Evolutionary conservation across 1,140 invertebrate species (phyloP).

Genomic region (Panagrolaimus sp.): DNA sequence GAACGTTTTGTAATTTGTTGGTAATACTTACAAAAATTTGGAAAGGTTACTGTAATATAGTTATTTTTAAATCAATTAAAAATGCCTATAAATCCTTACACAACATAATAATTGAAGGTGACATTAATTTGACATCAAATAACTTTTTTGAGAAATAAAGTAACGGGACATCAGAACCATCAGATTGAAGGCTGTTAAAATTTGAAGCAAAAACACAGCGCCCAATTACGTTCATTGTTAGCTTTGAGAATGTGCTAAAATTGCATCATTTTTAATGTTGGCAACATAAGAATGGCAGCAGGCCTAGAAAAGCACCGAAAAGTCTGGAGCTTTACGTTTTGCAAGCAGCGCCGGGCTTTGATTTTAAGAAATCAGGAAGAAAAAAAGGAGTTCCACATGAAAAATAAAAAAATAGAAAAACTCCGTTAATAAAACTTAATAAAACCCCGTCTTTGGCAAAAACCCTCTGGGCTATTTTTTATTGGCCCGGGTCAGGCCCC

Average conservation of each 20-base stretch:
- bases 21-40: background rate
- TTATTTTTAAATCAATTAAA: background rate
- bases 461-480: no score
- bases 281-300: no score
- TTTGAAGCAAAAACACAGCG: slow-evolving; percentile 27
- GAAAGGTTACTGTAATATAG: slow-evolving; percentile 9
- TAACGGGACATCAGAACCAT: background rate
- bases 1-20: slow-evolving; percentile 17
- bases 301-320: no score
- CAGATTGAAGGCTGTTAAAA: slow-evolving; percentile 22
- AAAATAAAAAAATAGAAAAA: no score
- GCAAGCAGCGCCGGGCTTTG: no score
- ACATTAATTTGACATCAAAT: background rate
- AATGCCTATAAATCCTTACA: background rate
- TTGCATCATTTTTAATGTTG: no score
- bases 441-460: no score
- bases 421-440: no score
- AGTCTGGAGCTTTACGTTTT: no score
- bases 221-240: slow-evolving; percentile 29
- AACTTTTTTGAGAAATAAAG: slow-evolving; percentile 1
- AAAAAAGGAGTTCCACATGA: no score
- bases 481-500: no score
- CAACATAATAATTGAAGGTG: background rate
- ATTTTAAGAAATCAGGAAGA: no score
- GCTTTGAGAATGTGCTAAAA: slow-evolving; percentile 20